Evolutionary conservation across 1,140 invertebrate species (phyloP).

Genomic region (Palaemon carinicauda): DNA sequence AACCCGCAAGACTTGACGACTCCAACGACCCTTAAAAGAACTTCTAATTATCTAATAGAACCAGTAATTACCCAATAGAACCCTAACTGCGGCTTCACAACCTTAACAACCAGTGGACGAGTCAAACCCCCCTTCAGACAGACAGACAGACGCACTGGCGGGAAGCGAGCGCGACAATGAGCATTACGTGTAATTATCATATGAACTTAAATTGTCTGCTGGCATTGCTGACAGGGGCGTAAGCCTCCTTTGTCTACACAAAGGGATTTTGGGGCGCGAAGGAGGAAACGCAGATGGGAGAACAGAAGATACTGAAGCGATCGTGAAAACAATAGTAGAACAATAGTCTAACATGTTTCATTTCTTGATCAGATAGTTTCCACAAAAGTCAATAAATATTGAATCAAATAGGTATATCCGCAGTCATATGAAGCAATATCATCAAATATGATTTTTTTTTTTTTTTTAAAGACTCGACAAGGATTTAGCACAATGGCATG

Average conservation of each 20-base stretch:
- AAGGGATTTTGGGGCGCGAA: not conserved
- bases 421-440: too few species aligned
- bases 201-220: constrained; percentile 45
- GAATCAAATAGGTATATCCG: too few species aligned
- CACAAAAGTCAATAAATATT: too few species aligned
- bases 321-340: too few species aligned
- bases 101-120: not conserved
- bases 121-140: not conserved
- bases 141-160: constrained; percentile 33
- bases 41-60: constrained; percentile 19
- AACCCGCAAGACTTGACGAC: not conserved
- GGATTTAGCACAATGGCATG: too few species aligned
- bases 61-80: constrained; percentile 25
- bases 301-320: not conserved
- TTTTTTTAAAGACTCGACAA: too few species aligned
- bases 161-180: constrained; percentile 53
- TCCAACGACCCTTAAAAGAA: constrained; percentile 11
- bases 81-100: not conserved
- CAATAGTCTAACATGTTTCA: too few species aligned
- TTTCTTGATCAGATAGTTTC: too few species aligned
- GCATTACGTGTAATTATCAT: constrained; percentile 55
- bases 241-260: constrained; percentile 12
- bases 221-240: constrained; percentile 22
- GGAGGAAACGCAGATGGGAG: not conserved
- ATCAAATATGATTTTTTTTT: too few species aligned